Base-by-base conservation (phyloP, 2,797 vertebrate genomes). In the Artibeus lituratus region DNA sequence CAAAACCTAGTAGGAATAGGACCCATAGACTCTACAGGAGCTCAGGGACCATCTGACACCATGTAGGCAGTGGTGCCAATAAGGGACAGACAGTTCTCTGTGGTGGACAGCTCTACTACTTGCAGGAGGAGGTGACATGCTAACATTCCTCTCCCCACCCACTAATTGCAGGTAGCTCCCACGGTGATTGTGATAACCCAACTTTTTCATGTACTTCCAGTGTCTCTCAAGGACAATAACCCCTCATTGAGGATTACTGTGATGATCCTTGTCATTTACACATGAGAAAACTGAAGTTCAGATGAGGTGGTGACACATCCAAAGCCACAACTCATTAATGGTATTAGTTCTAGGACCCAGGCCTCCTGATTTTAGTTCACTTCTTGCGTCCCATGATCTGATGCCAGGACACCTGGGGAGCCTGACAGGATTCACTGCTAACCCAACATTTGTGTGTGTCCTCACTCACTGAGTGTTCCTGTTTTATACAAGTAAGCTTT, bases 331-430 rank as follows among this genome's bases (percentile, higher is more conserved):
- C 39, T 65, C 57, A 22, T 59, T 72, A 70, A 39, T 35, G 26
- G 10, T 55, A 29, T n/a, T 32, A 14, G 35, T 59, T 67, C 49
- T 49, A 70, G 67, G 14, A 51, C 37, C 44, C 9, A 7, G 67
- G 51, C 29, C 44, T 53, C 83, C 32, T 87, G 7, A 87, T 32
- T 26, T 70, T 26, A 55, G 59, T 67, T 0, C 24, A 69, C 39
- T 99, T 62, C 39, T 39, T 69, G 10, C 29, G 39, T 24, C 59
- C 59, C 10, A 0, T 32, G 44, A 15, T 32, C 21, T 67, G n/a
- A n/a, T 57, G 5, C 67, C 49, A 59, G 21, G 16, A 29, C 15
- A 6, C 12, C 53, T 14, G 1, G 39, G n/a, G 24, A 59, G 49
- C 59, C 59, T 19, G 1, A 10, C 4, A 44, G 37, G 11, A 32